Evolutionary conservation across 2,888 invertebrate genomes (phyloP).

Genomic region (Ditula angustiorana): DNA sequence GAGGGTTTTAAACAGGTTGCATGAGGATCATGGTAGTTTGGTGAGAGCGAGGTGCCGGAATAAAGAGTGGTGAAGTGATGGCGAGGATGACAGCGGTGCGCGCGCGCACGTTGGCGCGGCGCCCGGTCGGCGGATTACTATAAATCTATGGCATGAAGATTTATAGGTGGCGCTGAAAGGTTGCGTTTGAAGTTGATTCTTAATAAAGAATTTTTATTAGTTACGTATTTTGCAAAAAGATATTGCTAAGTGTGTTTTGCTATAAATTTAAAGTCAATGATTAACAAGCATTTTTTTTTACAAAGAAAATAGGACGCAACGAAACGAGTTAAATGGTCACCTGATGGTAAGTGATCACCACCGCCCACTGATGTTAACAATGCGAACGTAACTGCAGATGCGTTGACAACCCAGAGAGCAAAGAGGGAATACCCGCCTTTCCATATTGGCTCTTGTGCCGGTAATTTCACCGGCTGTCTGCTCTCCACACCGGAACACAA

Average conservation of each 20-base stretch:
- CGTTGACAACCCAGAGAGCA: too few species aligned
- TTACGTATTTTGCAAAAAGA: neutral
- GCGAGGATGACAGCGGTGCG: neutral
- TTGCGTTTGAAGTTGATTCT: neutral
- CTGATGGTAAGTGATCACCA: too few species aligned
- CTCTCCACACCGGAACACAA: too few species aligned
- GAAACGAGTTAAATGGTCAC: too few species aligned
- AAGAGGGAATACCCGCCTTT: too few species aligned
- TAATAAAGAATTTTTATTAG: slow-evolving; percentile 1
- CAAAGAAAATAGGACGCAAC: too few species aligned
- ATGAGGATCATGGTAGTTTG: neutral
- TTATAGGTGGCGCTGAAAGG: slow-evolving; percentile 7
- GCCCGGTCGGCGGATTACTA: neutral
- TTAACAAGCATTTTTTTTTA: too few species aligned
- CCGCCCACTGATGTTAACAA: too few species aligned
- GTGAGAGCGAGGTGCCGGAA: neutral
- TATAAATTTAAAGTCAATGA: neutral
- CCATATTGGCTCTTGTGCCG: too few species aligned
- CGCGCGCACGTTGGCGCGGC: neutral
- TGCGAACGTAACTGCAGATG: too few species aligned
- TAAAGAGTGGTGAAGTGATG: neutral
- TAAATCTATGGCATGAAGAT: slow-evolving; percentile 2
- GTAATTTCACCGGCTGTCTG: too few species aligned
- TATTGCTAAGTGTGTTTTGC: neutral
- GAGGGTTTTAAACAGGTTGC: neutral